Base-by-base conservation (phyloP, 2,888 invertebrate species). In the Brachyptera putata region DNA sequence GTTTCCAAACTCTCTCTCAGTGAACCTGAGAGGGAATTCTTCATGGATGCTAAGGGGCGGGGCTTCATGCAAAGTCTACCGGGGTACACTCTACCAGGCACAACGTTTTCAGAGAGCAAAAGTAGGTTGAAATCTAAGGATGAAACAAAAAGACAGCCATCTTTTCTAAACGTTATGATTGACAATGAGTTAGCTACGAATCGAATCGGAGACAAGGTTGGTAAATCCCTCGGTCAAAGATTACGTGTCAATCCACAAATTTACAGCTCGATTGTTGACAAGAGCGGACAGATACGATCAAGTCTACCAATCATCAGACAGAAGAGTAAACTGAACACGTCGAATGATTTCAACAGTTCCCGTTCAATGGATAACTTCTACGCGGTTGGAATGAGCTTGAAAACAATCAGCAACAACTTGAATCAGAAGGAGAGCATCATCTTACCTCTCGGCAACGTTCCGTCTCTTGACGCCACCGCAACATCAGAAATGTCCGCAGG, bases 381-480 rank as follows among this genome's bases (percentile, higher is more conserved):
- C 43, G 60, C 62, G 16, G 37, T 62, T 18, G 60, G 62, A 3
- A 60, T 62, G 57, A 60, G 55, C 39, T 57, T 62, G 16, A 62
- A 57, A 41, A 37, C 25, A 14, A 36, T 57, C 25, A 59, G 57
- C 34, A 36, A 18, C 16, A 41, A 14, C 21, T 22, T 25, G n/a
- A 57, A n/a, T 50, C 53, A 36, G 18, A 60, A 41, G 24, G 50
- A 60, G 22, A 49, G 60, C 16, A 22, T 62, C 2, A 34, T 62
- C 4, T 7, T 62, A 30, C 57, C 62, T 21, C 41, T 62, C 3
- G 57, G 60, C 11, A 36, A 57, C 9, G 53, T 53, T 3, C 50
- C 57, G 4, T 37, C 53, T 18, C 39, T 39, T 7, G 49, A 30
- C 7, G 11, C 39, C 2, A 46, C 57, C 37, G 25, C 34, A n/a